phyloP scores from a whole-genome alignment of 2,888 invertebrate species.

The Merodon equestris region DNA sequence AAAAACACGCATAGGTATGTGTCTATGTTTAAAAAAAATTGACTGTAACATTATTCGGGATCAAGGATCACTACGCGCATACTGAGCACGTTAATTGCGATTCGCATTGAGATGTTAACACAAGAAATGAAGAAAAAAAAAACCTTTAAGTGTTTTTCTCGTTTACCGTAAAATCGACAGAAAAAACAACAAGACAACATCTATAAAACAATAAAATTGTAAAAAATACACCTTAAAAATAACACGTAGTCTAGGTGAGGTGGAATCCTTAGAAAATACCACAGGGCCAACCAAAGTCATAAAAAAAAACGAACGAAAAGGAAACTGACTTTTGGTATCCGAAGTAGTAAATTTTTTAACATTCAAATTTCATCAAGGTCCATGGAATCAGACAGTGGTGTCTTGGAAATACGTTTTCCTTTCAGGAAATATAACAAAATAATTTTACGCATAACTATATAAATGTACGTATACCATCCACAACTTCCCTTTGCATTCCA shows the following conservation, averaged over 20 bases:
- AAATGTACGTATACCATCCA: slow-evolving; percentile 7
- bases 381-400: slow-evolving; percentile 20
- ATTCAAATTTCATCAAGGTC: slow-evolving; percentile 11
- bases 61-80: slow-evolving; percentile 48
- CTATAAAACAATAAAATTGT: slow-evolving; percentile 64
- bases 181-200: neutral
- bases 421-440: neutral
- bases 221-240: slow-evolving; percentile 33
- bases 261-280: slow-evolving; percentile 60
- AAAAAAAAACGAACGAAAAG: slow-evolving; percentile 44
- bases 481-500: slow-evolving; percentile 32
- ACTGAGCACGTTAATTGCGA: slow-evolving; percentile 63
- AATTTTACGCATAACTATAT: neutral
- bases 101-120: slow-evolving; percentile 66
- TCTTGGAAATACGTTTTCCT: slow-evolving; percentile 33
- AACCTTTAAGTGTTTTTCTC: slow-evolving; percentile 38
- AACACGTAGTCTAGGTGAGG: slow-evolving; percentile 24
- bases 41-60: slow-evolving; percentile 58
- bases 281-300: slow-evolving; percentile 63
- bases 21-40: slow-evolving; percentile 46
- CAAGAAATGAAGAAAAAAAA: slow-evolving; percentile 14
- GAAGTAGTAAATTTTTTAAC: slow-evolving; percentile 55
- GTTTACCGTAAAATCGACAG: slow-evolving; percentile 22
- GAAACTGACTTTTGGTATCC: slow-evolving; percentile 54
- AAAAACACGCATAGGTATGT: too few species aligned